Percentiles rank a stretch among this genome's conserved stretches.
These are phyloP conservation scores for Cydia splendana DNA, from an alignment of 1,140 invertebrate species.

Conservation along the genomic window DNA sequence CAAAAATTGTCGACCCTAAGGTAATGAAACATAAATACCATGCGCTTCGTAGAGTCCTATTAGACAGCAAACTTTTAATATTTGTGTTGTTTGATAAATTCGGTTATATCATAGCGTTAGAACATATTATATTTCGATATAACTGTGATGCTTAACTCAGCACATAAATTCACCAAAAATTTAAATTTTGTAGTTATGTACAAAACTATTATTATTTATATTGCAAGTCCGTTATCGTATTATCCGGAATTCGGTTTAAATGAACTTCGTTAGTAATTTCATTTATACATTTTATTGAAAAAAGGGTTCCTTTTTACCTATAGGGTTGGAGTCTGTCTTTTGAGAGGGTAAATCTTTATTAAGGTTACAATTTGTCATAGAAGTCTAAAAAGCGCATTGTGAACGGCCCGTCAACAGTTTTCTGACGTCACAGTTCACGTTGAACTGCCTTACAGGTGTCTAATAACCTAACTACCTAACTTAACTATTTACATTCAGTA, in stretches of 20 bases:
- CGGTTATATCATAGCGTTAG: no score
- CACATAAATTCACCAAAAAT: no score
- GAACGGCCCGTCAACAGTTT: not conserved
- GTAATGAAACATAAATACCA: conserved; percentile 27
- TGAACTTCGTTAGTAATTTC: no score
- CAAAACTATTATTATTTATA: no score
- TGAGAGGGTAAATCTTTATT: not conserved
- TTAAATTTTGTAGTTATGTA: no score
- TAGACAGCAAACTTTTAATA: not conserved
- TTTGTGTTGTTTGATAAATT: no score
- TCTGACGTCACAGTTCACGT: conserved; percentile 20
- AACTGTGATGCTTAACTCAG: no score
- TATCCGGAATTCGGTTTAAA: no score
- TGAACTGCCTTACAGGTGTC: conserved; percentile 37
- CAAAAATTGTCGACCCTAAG: not conserved
- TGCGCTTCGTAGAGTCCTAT: conserved; percentile 13
- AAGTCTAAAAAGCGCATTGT: conserved; percentile 7
- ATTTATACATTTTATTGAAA: no score
- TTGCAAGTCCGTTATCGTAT: not conserved
- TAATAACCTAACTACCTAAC: conserved; percentile 59
- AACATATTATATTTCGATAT: no score
- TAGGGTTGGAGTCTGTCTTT: no score
- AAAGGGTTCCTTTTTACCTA: no score
- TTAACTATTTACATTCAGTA: conserved; percentile 75
- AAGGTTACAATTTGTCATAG: not conserved